A percentile compares a stretch with the other conserved stretches of the same genome.
Evolutionary conservation across 1,140 invertebrate genomes (phyloP).

Genomic region (Frieseomelitta varia): DNA sequence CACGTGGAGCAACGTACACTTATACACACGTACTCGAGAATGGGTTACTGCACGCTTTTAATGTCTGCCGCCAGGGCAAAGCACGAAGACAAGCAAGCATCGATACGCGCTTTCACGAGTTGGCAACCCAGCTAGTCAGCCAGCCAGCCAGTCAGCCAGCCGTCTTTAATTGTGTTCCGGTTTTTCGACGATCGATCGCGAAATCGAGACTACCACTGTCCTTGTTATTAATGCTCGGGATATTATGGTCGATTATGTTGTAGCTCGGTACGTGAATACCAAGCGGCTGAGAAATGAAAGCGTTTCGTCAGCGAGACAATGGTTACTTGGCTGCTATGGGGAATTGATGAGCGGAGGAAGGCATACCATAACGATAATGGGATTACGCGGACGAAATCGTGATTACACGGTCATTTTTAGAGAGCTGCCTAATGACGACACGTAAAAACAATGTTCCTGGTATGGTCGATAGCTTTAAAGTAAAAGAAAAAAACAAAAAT

Average conservation of each 20-base stretch:
- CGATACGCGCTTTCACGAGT: constrained; percentile 48
- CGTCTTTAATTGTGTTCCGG: not conserved
- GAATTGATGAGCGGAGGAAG: constrained; percentile 51
- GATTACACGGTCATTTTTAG: constrained; percentile 43
- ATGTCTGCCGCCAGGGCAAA: constrained; percentile 55
- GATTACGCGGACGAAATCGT: constrained; percentile 44
- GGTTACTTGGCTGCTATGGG: constrained; percentile 50
- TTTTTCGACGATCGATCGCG: constrained; percentile 9
- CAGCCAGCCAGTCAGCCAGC: not conserved
- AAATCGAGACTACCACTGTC: not conserved
- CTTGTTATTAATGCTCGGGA: constrained; percentile 61
- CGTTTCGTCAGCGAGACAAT: constrained; percentile 65
- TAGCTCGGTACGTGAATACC: constrained; percentile 44
- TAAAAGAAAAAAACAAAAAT: too few relatives aligned
- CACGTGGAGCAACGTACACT: constrained; percentile 30
- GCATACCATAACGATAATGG: constrained; percentile 25
- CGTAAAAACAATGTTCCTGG: not conserved
- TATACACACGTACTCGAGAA: not conserved
- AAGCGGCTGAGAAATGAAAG: constrained; percentile 46
- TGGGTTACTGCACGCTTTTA: constrained; percentile 60
- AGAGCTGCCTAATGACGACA: constrained; percentile 28
- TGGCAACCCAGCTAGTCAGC: not conserved
- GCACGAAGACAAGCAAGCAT: constrained; percentile 66
- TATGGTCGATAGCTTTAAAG: constrained; percentile 3
- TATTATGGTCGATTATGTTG: constrained; percentile 60